Conservation (phyloP, 2,113 vertebrate genomes). For the Trochalopteron elliotii region DNA sequence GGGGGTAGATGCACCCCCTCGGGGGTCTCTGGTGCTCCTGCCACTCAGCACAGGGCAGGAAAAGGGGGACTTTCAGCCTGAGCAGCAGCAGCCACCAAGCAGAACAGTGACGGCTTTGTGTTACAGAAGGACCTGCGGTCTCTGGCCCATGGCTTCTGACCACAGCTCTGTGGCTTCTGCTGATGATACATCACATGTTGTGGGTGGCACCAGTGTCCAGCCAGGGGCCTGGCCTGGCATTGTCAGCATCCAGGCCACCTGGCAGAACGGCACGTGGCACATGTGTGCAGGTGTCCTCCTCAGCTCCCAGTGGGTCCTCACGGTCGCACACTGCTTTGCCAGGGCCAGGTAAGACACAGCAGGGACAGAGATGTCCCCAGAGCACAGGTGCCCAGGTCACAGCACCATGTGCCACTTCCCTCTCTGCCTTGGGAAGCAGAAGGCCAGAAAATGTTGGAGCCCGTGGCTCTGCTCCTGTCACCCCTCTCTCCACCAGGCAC, state of each 20-base stretch:
- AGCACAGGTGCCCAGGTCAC: background rate
- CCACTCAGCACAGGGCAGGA: background rate
- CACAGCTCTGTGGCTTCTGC: background rate
- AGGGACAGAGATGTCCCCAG: background rate
- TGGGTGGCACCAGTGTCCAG: background rate
- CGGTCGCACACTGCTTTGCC: background rate
- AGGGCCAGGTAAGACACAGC: background rate
- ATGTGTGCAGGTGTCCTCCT: background rate
- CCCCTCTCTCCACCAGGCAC: background rate
- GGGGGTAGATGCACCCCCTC: too few relatives aligned
- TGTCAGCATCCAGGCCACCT: background rate
- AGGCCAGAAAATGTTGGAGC: background rate
- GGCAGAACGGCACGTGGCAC: background rate
- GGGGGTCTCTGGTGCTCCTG: background rate
- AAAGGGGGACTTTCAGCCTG: background rate
- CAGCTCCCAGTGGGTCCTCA: background rate
- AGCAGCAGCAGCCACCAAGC: background rate
- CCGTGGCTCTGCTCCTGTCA: background rate
- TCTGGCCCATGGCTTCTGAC: background rate
- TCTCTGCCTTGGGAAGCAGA: background rate
- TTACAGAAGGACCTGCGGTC: background rate
- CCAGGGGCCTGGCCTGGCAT: background rate
- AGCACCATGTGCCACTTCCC: background rate
- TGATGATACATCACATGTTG: fast-evolving
- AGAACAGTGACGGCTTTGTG: background rate